A percentile compares a stretch with the other conserved stretches of the same genome.
Evolutionary conservation across 2,888 invertebrate species (phyloP).

Genomic region (Bembecia ichneumoniformis): DNA sequence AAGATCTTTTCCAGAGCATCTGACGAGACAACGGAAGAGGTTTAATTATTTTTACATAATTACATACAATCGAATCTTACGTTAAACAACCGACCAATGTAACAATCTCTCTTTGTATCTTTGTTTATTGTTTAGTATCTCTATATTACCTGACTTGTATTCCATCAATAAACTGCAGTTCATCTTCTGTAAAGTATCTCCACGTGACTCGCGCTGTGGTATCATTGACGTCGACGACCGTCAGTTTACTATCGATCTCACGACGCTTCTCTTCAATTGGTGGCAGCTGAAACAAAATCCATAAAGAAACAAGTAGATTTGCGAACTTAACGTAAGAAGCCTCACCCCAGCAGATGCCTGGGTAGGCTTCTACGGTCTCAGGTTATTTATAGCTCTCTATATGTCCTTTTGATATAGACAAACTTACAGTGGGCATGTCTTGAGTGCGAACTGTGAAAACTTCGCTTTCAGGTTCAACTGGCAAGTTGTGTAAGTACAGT

Average conservation of each 20-base stretch:
- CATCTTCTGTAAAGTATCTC: conserved; percentile 85
- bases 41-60: neutral
- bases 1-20: too few species aligned
- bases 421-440: conserved; percentile 48
- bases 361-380: neutral
- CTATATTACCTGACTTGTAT: conserved; percentile 77
- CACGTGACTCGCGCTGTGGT: conserved; percentile 85
- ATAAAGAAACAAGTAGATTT: neutral
- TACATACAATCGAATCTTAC: neutral
- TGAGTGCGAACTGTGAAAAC: conserved; percentile 83
- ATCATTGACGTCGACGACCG: conserved; percentile 81
- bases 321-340: too few species aligned
- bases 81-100: neutral
- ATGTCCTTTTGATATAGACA: neutral
- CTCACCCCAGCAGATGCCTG: too few species aligned
- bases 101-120: neutral
- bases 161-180: conserved; percentile 88
- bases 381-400: neutral
- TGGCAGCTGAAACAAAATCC: conserved; percentile 16
- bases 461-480: conserved; percentile 83
- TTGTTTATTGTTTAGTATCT: neutral
- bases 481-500: conserved; percentile 81
- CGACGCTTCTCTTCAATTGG: conserved; percentile 58
- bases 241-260: conserved; percentile 79
- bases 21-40: too few species aligned